Conservation (phyloP, 2,797 vertebrate species). For the Columba guinea region DNA sequence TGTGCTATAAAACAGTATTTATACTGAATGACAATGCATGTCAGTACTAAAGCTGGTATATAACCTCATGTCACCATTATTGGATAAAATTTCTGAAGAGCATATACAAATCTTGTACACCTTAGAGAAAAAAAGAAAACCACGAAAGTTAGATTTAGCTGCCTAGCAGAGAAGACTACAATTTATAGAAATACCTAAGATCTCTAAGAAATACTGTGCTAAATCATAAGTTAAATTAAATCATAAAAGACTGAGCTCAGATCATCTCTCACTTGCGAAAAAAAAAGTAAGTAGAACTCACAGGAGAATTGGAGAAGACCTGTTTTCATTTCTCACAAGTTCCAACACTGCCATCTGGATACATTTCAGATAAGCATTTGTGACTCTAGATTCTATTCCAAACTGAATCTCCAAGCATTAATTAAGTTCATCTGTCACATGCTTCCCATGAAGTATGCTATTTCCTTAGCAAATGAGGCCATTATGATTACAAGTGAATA, state of each 20-base stretch:
- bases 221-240: neutral
- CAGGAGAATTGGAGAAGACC: neutral
- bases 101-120: neutral
- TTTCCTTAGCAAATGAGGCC: slow-evolving; percentile 27
- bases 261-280: neutral
- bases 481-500: slow-evolving; percentile 36
- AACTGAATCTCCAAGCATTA: slow-evolving; percentile 36
- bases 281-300: neutral
- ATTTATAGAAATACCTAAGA: neutral
- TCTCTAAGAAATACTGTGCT: neutral
- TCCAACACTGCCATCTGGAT: slow-evolving; percentile 17
- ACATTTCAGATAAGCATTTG: slow-evolving; percentile 5
- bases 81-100: neutral
- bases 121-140: neutral
- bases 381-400: slow-evolving; percentile 24
- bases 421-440: slow-evolving; percentile 59
- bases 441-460: slow-evolving; percentile 37
- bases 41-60: neutral
- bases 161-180: neutral
- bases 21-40: neutral
- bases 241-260: neutral
- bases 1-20: neutral
- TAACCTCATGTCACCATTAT: neutral
- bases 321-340: slow-evolving; percentile 9
- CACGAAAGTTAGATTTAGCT: neutral